A percentile compares a stretch with the other conserved stretches of the same genome.
Evolutionary conservation across 2,888 invertebrate genomes (phyloP).

Genomic region (Brassicogethes aeneus): DNA sequence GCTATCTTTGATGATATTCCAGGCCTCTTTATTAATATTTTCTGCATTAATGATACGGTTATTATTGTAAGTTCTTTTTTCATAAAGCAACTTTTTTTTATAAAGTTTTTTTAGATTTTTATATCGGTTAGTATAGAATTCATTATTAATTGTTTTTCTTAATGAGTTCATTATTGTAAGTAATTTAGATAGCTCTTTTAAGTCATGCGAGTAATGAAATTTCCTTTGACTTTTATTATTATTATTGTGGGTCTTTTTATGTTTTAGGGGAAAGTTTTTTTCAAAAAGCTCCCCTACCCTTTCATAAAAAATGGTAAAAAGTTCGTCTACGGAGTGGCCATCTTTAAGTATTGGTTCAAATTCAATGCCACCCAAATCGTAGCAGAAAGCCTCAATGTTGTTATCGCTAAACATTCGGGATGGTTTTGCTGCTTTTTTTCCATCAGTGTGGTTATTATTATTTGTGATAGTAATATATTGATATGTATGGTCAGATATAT

Average conservation of each 20-base stretch:
- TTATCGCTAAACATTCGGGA: not conserved
- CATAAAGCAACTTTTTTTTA: too few relatives aligned
- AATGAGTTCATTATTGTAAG: too few relatives aligned
- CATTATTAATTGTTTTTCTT: too few relatives aligned
- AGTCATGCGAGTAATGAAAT: not conserved
- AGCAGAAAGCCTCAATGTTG: not conserved
- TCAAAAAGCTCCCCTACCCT: not conserved
- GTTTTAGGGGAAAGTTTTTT: not conserved
- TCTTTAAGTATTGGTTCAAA: not conserved
- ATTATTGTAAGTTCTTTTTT: too few relatives aligned
- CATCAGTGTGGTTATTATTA: not conserved
- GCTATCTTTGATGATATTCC: too few relatives aligned
- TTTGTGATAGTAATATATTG: not conserved
- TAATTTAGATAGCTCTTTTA: conserved; percentile 1
- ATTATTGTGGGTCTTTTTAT: not conserved
- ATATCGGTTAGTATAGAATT: too few relatives aligned
- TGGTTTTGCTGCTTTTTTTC: not conserved
- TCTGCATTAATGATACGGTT: too few relatives aligned
- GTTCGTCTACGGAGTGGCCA: not conserved
- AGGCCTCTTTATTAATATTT: too few relatives aligned
- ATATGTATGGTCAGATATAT: conserved; percentile 3
- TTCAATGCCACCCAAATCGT: not conserved
- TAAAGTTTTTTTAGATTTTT: too few relatives aligned
- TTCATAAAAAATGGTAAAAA: not conserved
- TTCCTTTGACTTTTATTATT: not conserved